These are phyloP conservation scores for Carassius gibelio DNA, from an alignment of 2,113 vertebrate species.

Conservation along the genomic window DNA sequence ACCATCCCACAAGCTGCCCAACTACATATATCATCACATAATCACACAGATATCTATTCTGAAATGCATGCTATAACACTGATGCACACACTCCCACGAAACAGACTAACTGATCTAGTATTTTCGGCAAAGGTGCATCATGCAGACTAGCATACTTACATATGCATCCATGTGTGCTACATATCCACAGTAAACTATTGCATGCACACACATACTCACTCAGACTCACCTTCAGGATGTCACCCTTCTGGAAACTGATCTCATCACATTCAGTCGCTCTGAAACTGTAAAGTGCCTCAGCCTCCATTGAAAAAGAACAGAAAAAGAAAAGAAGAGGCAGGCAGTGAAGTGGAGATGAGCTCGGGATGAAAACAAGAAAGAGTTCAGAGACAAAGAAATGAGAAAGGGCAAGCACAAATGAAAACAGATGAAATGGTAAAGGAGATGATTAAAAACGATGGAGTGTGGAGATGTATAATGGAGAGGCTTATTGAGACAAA, in stretches of 20 bases:
- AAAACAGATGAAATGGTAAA: not conserved
- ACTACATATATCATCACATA: not conserved
- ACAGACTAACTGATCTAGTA: not conserved
- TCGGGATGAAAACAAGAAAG: not conserved
- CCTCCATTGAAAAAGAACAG: slow-evolving; percentile 79
- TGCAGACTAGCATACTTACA: not conserved
- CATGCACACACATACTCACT: not conserved
- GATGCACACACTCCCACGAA: not conserved
- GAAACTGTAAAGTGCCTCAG: slow-evolving; percentile 87
- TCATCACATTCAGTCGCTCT: slow-evolving; percentile 82
- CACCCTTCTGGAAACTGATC: slow-evolving; percentile 88
- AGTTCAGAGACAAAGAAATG: not conserved
- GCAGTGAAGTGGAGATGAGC: slow-evolving; percentile 6
- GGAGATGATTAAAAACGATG: not conserved
- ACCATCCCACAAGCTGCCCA: not conserved
- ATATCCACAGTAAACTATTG: not conserved
- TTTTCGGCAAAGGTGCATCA: not conserved
- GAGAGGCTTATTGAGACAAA: not conserved
- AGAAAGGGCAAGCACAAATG: not conserved
- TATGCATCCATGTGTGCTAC: not conserved
- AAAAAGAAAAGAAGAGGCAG: not conserved
- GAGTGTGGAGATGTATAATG: not conserved
- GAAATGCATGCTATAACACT: not conserved
- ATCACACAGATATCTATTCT: not conserved
- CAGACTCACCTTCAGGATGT: slow-evolving; percentile 83